A percentile compares a stretch with the other conserved stretches of the same genome.
These are phyloP conservation scores for Eubasilissa regina DNA, from an alignment of 1,140 invertebrate genomes.

Conservation along the genomic window DNA sequence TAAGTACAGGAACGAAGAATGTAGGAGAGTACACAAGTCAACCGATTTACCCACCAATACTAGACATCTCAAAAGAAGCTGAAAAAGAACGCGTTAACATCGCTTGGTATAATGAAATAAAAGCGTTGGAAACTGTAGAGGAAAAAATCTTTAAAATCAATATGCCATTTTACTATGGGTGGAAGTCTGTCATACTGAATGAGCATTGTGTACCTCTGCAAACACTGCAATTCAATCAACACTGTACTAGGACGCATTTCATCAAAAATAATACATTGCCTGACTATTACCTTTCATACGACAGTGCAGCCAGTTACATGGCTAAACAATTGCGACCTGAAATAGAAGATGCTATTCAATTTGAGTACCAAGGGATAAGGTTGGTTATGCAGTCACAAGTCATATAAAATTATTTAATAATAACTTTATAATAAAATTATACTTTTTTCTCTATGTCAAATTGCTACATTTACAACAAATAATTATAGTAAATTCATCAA, in stretches of 20 bases:
- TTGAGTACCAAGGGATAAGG: conserved; percentile 74
- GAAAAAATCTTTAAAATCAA: conserved; percentile 87
- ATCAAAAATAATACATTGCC: conserved; percentile 72
- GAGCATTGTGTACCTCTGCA: conserved; percentile 79
- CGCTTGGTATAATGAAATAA: conserved; percentile 75
- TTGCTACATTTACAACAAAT: too few relatives aligned
- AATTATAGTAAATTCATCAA: too few relatives aligned
- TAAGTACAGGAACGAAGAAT: background rate
- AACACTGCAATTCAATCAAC: conserved; percentile 77
- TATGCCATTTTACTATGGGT: conserved; percentile 87
- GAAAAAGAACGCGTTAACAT: conserved; percentile 64
- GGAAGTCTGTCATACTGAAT: conserved; percentile 75
- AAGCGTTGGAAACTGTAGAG: conserved; percentile 80
- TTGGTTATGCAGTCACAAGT: conserved; percentile 63
- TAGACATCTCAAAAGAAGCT: conserved; percentile 20
- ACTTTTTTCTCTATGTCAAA: too few relatives aligned
- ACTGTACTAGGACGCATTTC: conserved; percentile 81
- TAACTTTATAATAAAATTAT: too few relatives aligned
- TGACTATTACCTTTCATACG: conserved; percentile 71
- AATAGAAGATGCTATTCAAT: conserved; percentile 75
- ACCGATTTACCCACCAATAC: conserved; percentile 51
- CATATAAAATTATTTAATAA: conserved; percentile 2
- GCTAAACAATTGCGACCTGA: conserved; percentile 70
- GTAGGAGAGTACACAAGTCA: conserved; percentile 39
- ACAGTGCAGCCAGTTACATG: conserved; percentile 67